phyloP scores from a whole-genome alignment of 92 coral and sea anemone species.

The Porites evermanni region DNA sequence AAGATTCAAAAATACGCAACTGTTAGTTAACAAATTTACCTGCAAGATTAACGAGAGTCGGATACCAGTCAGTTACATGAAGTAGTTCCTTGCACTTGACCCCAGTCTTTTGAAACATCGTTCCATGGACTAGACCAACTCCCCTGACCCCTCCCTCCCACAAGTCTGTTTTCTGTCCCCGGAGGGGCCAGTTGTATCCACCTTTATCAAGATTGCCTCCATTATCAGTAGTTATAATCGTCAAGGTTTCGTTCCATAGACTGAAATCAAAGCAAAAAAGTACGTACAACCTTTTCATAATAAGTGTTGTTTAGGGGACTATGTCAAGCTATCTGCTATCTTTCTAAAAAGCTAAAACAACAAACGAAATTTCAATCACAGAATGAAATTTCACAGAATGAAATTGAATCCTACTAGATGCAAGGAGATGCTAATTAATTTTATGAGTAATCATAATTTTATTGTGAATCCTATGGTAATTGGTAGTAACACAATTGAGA shows the following conservation, averaged over 20 bases:
- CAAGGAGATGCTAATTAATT: too few relatives aligned
- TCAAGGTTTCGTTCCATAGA: conserved; percentile 68
- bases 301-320: too few relatives aligned
- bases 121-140: conserved; percentile 64
- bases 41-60: conserved; percentile 47
- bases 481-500: too few relatives aligned
- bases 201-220: conserved; percentile 65
- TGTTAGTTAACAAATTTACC: not conserved
- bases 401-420: too few relatives aligned
- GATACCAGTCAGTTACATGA: conserved; percentile 67
- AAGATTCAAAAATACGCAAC: too few relatives aligned
- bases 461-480: too few relatives aligned
- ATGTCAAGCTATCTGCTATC: too few relatives aligned
- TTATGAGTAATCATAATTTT: too few relatives aligned
- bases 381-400: too few relatives aligned
- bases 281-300: too few relatives aligned
- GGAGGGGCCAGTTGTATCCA: conserved; percentile 83
- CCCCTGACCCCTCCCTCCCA: conserved; percentile 85
- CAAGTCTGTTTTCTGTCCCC: conserved; percentile 62
- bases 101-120: conserved; percentile 38
- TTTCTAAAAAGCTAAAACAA: too few relatives aligned
- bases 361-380: too few relatives aligned
- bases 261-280: not conserved
- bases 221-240: conserved; percentile 73
- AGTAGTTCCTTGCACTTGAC: conserved; percentile 22